These are phyloP conservation scores for Takifugu rubripes DNA, from an alignment of 2,797 vertebrate species.

Conservation along the genomic window DNA sequence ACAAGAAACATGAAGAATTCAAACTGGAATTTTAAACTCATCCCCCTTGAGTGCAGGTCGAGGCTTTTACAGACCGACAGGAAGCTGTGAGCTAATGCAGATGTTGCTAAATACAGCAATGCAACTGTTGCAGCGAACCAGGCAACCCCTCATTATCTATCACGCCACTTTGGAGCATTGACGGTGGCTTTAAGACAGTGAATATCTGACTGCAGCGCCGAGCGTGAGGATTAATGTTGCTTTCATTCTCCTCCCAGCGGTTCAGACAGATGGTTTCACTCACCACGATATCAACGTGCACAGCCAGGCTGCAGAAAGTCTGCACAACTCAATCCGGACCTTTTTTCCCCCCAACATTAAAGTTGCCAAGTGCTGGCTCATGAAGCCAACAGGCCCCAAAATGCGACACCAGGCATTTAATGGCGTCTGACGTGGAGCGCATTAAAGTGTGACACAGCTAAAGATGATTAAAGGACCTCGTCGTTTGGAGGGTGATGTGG, in stretches of 20 bases:
- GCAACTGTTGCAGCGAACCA: background rate
- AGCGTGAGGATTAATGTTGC: background rate
- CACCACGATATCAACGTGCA: background rate
- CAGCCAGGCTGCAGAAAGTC: background rate
- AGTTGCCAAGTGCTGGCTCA: too few relatives aligned
- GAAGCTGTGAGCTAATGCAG: too few relatives aligned
- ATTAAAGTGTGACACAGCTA: too few relatives aligned
- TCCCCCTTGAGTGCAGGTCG: too few relatives aligned
- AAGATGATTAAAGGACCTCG: too few relatives aligned
- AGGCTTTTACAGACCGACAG: too few relatives aligned
- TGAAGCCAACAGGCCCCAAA: too few relatives aligned
- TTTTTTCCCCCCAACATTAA: background rate
- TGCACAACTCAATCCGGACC: background rate
- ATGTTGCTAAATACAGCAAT: background rate
- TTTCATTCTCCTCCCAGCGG: conserved; percentile 1
- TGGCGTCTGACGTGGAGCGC: too few relatives aligned
- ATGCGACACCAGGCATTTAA: too few relatives aligned
- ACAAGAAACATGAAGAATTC: too few relatives aligned
- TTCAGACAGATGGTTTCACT: conserved; percentile 5
- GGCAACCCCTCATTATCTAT: background rate
- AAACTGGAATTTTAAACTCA: too few relatives aligned
- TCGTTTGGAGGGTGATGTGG: too few relatives aligned
- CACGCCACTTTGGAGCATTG: background rate
- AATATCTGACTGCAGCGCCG: background rate
- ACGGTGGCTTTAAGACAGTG: background rate